A percentile compares a stretch with the other conserved stretches of the same genome.
These are phyloP conservation scores for Lypha dubia DNA, from an alignment of 2,888 invertebrate species.

Conservation along the genomic window DNA sequence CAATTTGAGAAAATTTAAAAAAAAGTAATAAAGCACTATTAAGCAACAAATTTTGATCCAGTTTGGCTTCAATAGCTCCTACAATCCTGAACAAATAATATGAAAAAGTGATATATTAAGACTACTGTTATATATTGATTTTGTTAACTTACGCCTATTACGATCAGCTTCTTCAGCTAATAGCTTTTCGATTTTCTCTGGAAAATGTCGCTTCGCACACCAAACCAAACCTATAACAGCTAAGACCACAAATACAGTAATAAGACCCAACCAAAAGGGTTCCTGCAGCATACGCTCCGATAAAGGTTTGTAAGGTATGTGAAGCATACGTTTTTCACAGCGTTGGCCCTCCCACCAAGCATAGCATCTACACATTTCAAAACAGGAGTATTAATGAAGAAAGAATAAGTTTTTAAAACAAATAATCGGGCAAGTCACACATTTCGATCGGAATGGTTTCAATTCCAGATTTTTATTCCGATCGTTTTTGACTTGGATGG, in stretches of 20 bases:
- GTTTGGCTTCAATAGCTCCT: slow-evolving; percentile 70
- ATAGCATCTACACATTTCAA: slow-evolving; percentile 85
- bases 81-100: neutral
- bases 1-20: neutral
- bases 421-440: too few relatives aligned
- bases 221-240: slow-evolving; percentile 91
- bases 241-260: slow-evolving; percentile 92
- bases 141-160: slow-evolving; percentile 86
- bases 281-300: slow-evolving; percentile 93
- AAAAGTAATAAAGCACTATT: slow-evolving; percentile 46
- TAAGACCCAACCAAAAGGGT: slow-evolving; percentile 94
- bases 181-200: slow-evolving; percentile 92
- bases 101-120: slow-evolving; percentile 4
- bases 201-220: slow-evolving; percentile 93
- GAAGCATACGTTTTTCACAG: slow-evolving; percentile 88
- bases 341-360: slow-evolving; percentile 89
- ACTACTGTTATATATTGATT: neutral
- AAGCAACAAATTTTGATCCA: slow-evolving; percentile 19
- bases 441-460: too few relatives aligned
- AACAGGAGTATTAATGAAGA: slow-evolving; percentile 31
- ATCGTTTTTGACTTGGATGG: too few relatives aligned
- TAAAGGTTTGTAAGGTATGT: slow-evolving; percentile 88
- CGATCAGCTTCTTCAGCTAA: slow-evolving; percentile 91
- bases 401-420: slow-evolving; percentile 26
- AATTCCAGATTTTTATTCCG: too few relatives aligned